Evolutionary conservation across 2,888 invertebrate genomes (phyloP).

Genomic region (Dynastes grantii): DNA sequence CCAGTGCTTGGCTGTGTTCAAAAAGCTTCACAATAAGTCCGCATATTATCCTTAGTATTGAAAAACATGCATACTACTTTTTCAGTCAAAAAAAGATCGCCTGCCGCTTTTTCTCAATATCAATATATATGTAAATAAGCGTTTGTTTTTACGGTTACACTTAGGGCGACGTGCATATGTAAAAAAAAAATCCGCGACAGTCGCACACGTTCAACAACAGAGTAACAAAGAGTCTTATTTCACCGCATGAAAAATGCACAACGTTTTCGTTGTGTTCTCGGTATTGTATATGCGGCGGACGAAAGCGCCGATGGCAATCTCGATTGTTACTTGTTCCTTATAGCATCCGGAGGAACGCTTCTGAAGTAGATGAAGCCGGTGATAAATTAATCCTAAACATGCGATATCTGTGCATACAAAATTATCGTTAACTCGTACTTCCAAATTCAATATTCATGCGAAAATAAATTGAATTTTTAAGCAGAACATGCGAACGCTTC

Average conservation of each 20-base stretch:
- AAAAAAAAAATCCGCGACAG: conserved; percentile 23
- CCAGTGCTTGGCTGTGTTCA: too few species aligned
- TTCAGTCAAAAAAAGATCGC: not conserved
- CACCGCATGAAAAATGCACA: conserved; percentile 44
- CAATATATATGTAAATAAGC: conserved; percentile 45
- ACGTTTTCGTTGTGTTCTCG: conserved; percentile 16
- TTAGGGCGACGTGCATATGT: conserved; percentile 11
- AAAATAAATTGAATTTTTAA: conserved; percentile 24
- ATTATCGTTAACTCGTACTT: conserved; percentile 24
- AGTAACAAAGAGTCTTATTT: conserved; percentile 35
- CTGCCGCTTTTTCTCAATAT: conserved; percentile 21
- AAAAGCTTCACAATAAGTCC: too few species aligned
- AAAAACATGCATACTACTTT: not conserved
- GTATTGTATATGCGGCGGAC: conserved; percentile 29
- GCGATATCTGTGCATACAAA: conserved; percentile 12
- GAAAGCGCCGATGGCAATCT: conserved; percentile 42
- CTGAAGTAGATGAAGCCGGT: conserved; percentile 41
- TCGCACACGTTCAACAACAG: conserved; percentile 2
- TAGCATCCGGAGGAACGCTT: conserved; percentile 33
- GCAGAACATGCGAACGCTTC: conserved; percentile 14
- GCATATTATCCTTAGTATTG: too few species aligned
- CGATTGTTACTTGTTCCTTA: conserved; percentile 38
- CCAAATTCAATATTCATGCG: conserved; percentile 31
- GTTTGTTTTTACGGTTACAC: conserved; percentile 44
- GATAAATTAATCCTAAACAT: conserved; percentile 39